Evolutionary conservation across 30 jellyfish, hydroid and myxozoan species (phyloP), one percentile per base, ranked within the genome.

Genomic region (Chironex yamaguchii): DNA sequence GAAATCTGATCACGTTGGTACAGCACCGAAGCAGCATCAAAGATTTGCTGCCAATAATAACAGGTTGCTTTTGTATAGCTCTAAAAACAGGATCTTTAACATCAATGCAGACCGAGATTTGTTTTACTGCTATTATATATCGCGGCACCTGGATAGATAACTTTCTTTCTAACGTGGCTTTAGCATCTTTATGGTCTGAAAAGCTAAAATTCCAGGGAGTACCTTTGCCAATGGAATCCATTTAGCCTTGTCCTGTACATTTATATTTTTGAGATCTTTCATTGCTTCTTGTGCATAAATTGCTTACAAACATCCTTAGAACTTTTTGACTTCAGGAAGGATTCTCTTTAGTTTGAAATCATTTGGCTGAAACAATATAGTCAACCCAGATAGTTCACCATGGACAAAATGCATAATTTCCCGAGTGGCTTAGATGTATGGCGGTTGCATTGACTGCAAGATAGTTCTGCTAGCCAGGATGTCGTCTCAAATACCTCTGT

Each of bases 101-200:
- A 54, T 54, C 71, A 54, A 54, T 20, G 22, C 71, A 32, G 22
- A 3, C 3, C 71, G 25, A 54, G 22, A 54, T 54, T 20, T 54
- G 22, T n/a, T 54, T 6, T 6, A 54, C 23, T 3, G 71, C 71
- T 20, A n/a, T n/a, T 4, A 6, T 54, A 20, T 54, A 54, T 54
- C 71, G 31, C 71, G 71, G 71, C 71, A 54, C 25, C 71, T 6
- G 11, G 71, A 3, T 3, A 54, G 71, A 54, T n/a, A 54, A 32
- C 71, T 54, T 54, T 54, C 71, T n/a, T 20, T 54, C 23, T 54
- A 9, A 32, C 25, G 71, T 6, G 71, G 71, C 23, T 6, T 6
- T 9, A 54, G 6, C 31, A 3, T 54, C 25, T 54, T 54, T 54
- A 54, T 54, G 71, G 71, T 54, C 23, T 54, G 22, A 9, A 3